Conservation (phyloP, 1,140 invertebrate species). For the Caerostris extrusa region DNA sequence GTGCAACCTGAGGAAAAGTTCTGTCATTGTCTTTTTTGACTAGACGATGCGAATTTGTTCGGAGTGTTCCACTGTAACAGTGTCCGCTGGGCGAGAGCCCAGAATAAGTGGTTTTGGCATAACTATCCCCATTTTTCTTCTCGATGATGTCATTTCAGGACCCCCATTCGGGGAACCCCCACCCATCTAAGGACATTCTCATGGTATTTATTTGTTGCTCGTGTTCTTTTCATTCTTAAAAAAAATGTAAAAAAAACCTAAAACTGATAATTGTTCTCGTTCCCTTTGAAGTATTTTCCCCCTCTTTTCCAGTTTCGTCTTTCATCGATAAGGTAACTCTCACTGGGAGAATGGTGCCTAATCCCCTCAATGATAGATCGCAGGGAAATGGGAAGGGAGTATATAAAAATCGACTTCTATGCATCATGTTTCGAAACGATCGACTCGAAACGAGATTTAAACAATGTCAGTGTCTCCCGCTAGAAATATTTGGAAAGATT, state of each 20-base stretch:
- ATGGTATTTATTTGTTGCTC: conserved; percentile 64
- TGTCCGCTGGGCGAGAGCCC: conserved; percentile 26
- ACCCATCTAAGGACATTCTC: not conserved
- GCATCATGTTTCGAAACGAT: conserved; percentile 42
- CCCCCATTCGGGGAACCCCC: not conserved
- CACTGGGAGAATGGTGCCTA: conserved; percentile 37
- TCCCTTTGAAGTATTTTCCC: not conserved
- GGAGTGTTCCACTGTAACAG: conserved; percentile 48
- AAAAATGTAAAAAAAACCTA: not conserved
- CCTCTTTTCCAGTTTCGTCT: conserved; percentile 40
- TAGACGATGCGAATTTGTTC: conserved; percentile 70
- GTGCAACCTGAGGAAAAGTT: conserved; percentile 66
- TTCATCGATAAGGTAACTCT: conserved; percentile 46
- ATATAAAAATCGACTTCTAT: conserved; percentile 73
- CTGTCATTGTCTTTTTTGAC: conserved; percentile 76
- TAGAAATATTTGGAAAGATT: conserved; percentile 41
- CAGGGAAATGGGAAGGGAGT: conserved; percentile 44
- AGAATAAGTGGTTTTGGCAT: conserved; percentile 76
- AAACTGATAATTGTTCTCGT: conserved; percentile 73
- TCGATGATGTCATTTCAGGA: conserved; percentile 67
- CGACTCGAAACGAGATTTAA: conserved; percentile 56
- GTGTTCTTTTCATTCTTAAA: conserved; percentile 49
- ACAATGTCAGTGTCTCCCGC: conserved; percentile 23
- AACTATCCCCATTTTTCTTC: conserved; percentile 75
- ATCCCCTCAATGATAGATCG: conserved; percentile 69